Conservation (phyloP, 2,113 vertebrate species). For the Hippolais icterina region DNA sequence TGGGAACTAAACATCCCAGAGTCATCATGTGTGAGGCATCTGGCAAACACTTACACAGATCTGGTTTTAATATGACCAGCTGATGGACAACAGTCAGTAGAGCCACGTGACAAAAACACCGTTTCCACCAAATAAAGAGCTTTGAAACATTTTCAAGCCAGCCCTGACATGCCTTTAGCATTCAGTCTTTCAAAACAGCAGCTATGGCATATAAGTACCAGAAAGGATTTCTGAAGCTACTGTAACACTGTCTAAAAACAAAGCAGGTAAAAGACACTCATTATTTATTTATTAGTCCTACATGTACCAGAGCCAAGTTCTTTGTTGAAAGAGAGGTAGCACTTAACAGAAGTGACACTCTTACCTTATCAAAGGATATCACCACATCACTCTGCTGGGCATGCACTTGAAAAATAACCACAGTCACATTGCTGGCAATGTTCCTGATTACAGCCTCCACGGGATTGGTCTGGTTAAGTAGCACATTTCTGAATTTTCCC, state of each 20-base stretch:
- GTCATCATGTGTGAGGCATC: background rate
- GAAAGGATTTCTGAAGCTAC: background rate
- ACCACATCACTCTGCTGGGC: slow-evolving; percentile 83
- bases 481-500: slow-evolving; percentile 85
- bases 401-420: slow-evolving; percentile 89
- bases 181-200: background rate
- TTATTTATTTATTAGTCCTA: background rate
- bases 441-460: slow-evolving; percentile 81
- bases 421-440: slow-evolving; percentile 80
- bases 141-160: background rate
- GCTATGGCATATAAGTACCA: background rate
- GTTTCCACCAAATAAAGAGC: background rate
- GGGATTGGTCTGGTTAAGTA: slow-evolving; percentile 75
- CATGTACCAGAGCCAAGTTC: background rate
- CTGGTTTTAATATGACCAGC: background rate
- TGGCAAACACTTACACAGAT: background rate
- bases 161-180: background rate
- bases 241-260: background rate
- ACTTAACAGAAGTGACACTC: background rate
- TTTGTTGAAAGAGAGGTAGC: background rate
- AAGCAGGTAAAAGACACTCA: background rate
- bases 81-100: background rate
- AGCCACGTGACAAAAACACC: background rate
- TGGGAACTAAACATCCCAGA: background rate
- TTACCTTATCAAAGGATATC: slow-evolving; percentile 82